Percentiles rank a stretch among this genome's conserved stretches.
Evolutionary conservation across 2,113 vertebrate species (phyloP).

Genomic region (Bucco capensis): DNA sequence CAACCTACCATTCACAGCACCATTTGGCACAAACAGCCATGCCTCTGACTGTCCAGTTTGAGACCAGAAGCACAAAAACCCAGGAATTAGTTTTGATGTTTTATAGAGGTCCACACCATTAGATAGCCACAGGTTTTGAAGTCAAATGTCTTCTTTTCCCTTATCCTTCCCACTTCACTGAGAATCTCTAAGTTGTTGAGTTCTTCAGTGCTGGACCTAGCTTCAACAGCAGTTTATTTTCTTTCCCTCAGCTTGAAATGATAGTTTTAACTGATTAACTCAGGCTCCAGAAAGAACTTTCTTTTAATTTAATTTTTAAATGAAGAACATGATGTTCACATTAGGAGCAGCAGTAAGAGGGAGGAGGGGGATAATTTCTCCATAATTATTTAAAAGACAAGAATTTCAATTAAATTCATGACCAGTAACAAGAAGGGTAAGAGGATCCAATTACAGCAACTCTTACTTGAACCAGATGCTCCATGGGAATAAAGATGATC

Average conservation of each 20-base stretch:
- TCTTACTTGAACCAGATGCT: not conserved
- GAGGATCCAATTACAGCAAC: conserved; percentile 16
- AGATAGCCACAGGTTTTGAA: not conserved
- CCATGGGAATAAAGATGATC: not conserved
- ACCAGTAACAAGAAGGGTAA: conserved; percentile 15
- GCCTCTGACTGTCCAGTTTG: not conserved
- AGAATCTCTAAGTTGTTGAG: not conserved
- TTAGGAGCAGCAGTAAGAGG: not conserved
- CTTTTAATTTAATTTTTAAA: conserved; percentile 35
- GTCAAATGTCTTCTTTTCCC: not conserved
- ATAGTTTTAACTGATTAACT: not conserved
- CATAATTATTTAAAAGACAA: conserved; percentile 23
- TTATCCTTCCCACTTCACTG: not conserved
- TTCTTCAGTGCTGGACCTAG: not conserved
- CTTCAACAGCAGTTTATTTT: not conserved
- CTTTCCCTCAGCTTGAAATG: not conserved
- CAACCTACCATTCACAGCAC: not conserved
- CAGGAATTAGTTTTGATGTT: not conserved
- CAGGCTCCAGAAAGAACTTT: not conserved
- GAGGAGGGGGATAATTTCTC: not conserved
- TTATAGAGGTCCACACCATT: not conserved
- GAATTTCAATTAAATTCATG: conserved; percentile 29
- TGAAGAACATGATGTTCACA: conserved; percentile 4
- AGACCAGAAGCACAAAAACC: not conserved
- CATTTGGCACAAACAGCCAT: not conserved